phyloP scores from a whole-genome alignment of 2,113 vertebrate species.

The Heterotilapia buettikoferi region DNA sequence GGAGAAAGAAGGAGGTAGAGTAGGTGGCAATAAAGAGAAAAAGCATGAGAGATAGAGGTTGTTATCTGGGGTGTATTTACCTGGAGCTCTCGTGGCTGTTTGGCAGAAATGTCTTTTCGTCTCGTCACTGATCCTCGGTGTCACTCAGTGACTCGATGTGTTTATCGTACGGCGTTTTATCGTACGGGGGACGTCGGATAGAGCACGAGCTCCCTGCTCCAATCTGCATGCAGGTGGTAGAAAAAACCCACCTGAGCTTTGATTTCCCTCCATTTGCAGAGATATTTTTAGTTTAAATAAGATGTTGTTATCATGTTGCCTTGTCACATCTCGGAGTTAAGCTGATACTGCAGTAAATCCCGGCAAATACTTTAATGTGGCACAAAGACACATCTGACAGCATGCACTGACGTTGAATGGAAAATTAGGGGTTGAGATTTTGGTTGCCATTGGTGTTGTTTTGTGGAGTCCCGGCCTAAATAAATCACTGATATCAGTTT shows the following conservation, averaged over 20 bases:
- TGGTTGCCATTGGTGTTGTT: neutral
- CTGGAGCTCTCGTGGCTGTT: conserved; percentile 33
- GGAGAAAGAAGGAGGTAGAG: conserved; percentile 38
- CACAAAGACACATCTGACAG: neutral
- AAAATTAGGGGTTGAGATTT: neutral
- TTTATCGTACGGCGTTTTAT: conserved; percentile 4
- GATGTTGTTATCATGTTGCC: neutral
- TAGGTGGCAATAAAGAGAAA: conserved; percentile 39
- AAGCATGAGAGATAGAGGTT: conserved; percentile 21
- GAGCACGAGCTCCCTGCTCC: neutral
- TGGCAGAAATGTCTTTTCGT: conserved; percentile 14
- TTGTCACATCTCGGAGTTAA: neutral
- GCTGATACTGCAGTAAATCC: neutral
- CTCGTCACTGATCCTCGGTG: conserved; percentile 26
- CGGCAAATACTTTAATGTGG: neutral
- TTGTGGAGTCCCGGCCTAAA: neutral
- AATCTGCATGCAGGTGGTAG: neutral
- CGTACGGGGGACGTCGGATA: neutral
- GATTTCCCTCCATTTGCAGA: neutral
- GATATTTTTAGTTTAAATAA: neutral
- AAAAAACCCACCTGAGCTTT: neutral
- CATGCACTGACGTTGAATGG: neutral
- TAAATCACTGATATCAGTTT: neutral
- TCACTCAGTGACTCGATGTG: conserved; percentile 18
- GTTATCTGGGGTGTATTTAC: conserved; percentile 46